Base-by-base conservation (phyloP, 64 coral and sea anemone species). In the Cladopsammia gracilis region DNA sequence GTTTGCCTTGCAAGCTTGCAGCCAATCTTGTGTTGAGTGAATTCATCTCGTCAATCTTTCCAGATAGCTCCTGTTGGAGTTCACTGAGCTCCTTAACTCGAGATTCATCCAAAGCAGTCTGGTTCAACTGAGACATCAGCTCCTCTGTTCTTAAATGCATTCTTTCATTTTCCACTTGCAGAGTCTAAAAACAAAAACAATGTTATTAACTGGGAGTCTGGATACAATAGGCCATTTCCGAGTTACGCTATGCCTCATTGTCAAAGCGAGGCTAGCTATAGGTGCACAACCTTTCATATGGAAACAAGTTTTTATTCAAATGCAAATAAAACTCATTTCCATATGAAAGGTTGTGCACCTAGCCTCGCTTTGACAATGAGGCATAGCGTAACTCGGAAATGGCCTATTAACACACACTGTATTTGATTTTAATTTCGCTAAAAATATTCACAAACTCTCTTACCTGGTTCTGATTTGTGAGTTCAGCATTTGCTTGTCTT, bases 161-260 rank as follows among this genome's bases (percentile, higher is more conserved):
- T 74, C 62, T 89, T 76, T 94, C 57, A 89, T 76, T 89, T 83
- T 89, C 86, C 16, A 81, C 43, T 61, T 88, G 92, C 62, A 94
- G 77, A 18, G 87, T 82, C 92, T 94, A 25, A n/a, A 64, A 83
- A 4, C 15, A 7, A 65, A 7, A 56, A 56, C 12, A 12, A 7
- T 56, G 53, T 12, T 56, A 12, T 56, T 56, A 56, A 56, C 53
- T 56, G 7, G 7, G 5, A 5, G 7, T 6, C 7, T 0, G 12
- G 7, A 56, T 56, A 10, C 12, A 10, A 56, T 7, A 70, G 45
- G 14, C 22, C 15, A n/a, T 12, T 51, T 24, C 65, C 52, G 6
- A 11, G 8, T 4, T 68, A 25, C 19, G 0, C 20, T n/a, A 7
- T 9, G n/a, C n/a, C n/a, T n/a, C n/a, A n/a, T n/a, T n/a, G n/a